Conservation (phyloP, 37 sponge, comb jelly and placozoan genomes). For the Hexactinellida sp. region DNA sequence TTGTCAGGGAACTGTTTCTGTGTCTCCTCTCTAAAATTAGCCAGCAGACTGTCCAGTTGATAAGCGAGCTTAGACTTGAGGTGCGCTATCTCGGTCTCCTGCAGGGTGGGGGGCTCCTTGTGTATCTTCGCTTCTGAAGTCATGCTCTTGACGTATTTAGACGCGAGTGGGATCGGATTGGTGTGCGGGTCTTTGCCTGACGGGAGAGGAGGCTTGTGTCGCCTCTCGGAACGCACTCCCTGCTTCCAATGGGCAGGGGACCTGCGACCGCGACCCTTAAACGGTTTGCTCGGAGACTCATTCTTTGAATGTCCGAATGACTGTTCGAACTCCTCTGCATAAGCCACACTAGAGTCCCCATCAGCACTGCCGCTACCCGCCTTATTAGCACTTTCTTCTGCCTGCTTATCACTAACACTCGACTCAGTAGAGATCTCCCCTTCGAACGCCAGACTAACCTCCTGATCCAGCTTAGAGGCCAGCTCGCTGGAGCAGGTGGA, state of each 20-base stretch:
- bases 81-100: neutral
- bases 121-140: neutral
- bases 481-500: neutral
- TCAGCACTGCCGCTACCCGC: neutral
- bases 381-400: neutral
- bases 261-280: neutral
- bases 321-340: neutral
- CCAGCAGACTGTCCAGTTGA: neutral
- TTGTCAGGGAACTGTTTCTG: neutral
- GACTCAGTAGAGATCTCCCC: neutral
- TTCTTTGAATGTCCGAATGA: neutral
- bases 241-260: constrained; percentile 12
- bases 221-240: neutral
- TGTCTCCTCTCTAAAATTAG: constrained; percentile 10
- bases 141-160: neutral
- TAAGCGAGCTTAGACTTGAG: neutral
- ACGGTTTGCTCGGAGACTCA: neutral
- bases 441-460: neutral
- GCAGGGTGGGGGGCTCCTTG: neutral
- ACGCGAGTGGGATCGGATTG: neutral
- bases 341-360: neutral
- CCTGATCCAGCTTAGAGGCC: neutral
- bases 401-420: neutral
- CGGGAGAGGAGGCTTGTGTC: neutral
- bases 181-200: neutral